Evolutionary conservation across 2,797 vertebrate genomes (phyloP), one percentile per base, ranked within the genome.

Genomic region (Danio aesculapii): DNA sequence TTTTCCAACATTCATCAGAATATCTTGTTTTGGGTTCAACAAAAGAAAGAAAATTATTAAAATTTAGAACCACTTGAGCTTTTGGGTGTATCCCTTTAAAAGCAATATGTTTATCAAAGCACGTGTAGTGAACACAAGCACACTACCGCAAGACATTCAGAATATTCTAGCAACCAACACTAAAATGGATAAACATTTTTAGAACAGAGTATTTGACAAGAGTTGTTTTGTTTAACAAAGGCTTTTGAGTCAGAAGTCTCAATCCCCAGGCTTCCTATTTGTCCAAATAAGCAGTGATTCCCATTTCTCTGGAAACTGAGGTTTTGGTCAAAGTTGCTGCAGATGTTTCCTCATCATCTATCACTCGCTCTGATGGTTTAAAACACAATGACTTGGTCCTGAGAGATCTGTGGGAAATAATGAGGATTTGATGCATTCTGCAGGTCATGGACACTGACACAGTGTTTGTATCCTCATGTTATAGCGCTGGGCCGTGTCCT

Each of bases 331-430:
- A 46, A 86, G 71, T 72, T 61, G 49, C 81, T 73, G 79, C 85
- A 87, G 85, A 81, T 89, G 85, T 84, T 86, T 87, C 86, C 86
- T 86, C 64, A 41, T 74, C 62, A 30, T 57, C 61, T 49, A 4
- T 80, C 57, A 46, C 41, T 58, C 14, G 7, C 52, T 71, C 9
- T 41, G 13, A 59, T 14, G 6, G 8, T 61, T 76, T 21, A 67
- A 53, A 75, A 75, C 52, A 82, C 72, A 73, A 58, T 57, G 61
- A 61, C 21, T 43, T 58, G 12, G 44, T 83, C 55, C 8, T 59
- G n/a, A 55, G 67, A 58, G 74, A 55, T 47, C 16, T 72, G 50
- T 21, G 52, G 59, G 66, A 71, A 76, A 55, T 47, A 8, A 44
- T 8, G n/a, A 66, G 46, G 55, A 68, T 77, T 49, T 73, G 53